Conservation (phyloP, 1,140 invertebrate genomes). For the Proctacanthus coquilletti region DNA sequence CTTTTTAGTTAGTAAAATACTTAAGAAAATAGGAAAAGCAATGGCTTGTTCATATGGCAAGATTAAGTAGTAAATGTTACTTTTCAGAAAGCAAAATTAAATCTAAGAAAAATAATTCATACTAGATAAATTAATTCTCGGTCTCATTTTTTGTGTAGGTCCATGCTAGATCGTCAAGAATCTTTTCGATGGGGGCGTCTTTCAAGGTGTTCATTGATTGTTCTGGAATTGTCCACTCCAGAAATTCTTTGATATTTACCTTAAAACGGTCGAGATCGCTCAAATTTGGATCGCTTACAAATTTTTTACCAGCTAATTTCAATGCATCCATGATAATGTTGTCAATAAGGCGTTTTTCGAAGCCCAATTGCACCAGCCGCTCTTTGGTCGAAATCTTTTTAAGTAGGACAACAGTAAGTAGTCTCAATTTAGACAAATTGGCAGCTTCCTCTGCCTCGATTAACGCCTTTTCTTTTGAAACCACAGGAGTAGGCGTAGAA, state of each 20-base stretch:
- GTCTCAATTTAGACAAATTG: conserved; percentile 59
- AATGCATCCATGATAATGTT: conserved; percentile 65
- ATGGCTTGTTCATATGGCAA: too few species aligned
- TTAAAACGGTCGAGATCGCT: conserved; percentile 44
- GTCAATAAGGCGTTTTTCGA: conserved; percentile 66
- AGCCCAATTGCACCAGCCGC: conserved; percentile 56
- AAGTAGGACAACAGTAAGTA: conserved; percentile 58
- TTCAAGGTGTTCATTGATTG: conserved; percentile 59
- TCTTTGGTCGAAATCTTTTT: conserved; percentile 68
- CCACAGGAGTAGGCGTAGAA: too few species aligned
- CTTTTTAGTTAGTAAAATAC: too few species aligned
- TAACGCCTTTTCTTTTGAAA: background rate
- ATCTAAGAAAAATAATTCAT: too few species aligned
- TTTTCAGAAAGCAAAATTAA: too few species aligned
- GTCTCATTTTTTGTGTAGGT: too few species aligned
- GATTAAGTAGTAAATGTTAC: too few species aligned
- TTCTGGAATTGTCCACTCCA: conserved; percentile 66
- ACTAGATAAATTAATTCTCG: too few species aligned
- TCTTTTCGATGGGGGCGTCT: conserved; percentile 54
- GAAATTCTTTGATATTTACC: conserved; percentile 55
- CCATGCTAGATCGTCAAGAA: conserved; percentile 54
- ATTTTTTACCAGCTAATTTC: conserved; percentile 49
- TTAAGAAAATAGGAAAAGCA: too few species aligned
- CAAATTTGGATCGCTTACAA: conserved; percentile 37
- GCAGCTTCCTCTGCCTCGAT: conserved; percentile 7